Evolutionary conservation across 2,888 invertebrate species (phyloP), one percentile per base, ranked within the genome.

Genomic region (Galeruca laticollis): DNA sequence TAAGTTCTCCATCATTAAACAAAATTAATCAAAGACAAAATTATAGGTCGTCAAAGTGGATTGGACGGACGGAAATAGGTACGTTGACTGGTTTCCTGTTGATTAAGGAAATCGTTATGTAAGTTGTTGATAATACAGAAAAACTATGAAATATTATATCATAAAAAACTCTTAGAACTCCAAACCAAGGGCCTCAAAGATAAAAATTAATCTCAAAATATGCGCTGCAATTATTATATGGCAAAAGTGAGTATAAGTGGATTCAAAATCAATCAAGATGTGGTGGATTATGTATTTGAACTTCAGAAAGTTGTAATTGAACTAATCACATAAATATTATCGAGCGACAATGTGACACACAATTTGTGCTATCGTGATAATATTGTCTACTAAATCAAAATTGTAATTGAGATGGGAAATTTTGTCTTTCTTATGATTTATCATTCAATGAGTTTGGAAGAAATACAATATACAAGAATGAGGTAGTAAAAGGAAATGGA

Each of bases 1-100:
- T 66, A 66, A 51, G 66, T 66, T 66, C 66, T 59, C 49, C 66
- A 60, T 66, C 66, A 66, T 66, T 66, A 59, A 66, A 66, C 66
- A 66, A 66, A 59, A 66, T 66, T 66, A 66, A 66, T 66, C 66
- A 66, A 59, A 66, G 66, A 51, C 56, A 40, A 59, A 66, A 66
- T 66, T 66, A 66, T 66, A 65, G 56, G 57, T 56, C 57, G 43
- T 40, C 40, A 8, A 8, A 60, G 1, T 51, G 10, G 18, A 52
- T 35, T 54, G 26, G 40, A 43, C 11, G 43, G 43, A 26, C 66
- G 66, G 66, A 60, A 60, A 37, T 57, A 51, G 59, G 35, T 37
- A 6, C 18, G 35, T 35, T 35, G 35, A 18, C 11, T 31, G 56
- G 59, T 59, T 51, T 66, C 59, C 66, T 51, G 49, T 66, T 60